A percentile compares a stretch with the other conserved stretches of the same genome.
These are phyloP conservation scores for Dioctria rufipes DNA, from an alignment of 2,888 invertebrate genomes.

Conservation along the genomic window DNA sequence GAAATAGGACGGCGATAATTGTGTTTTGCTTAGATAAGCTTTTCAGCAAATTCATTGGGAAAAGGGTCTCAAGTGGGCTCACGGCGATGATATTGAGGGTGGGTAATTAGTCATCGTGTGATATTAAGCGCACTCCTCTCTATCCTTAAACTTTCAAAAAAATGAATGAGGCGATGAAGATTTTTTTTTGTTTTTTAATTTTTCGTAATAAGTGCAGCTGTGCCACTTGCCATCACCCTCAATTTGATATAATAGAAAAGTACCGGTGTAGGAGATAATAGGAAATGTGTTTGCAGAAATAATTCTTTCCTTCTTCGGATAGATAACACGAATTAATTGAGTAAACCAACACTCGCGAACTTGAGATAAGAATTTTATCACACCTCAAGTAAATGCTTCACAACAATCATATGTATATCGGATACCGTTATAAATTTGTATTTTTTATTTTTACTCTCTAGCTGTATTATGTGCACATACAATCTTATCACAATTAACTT, in stretches of 20 bases:
- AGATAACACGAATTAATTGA: too few relatives aligned
- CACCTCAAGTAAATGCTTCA: conserved; percentile 16
- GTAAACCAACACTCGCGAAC: background rate
- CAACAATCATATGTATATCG: background rate
- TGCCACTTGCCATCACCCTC: too few relatives aligned
- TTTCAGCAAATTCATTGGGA: background rate
- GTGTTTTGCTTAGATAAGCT: conserved; percentile 34
- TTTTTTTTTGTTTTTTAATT: too few relatives aligned
- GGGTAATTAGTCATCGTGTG: background rate
- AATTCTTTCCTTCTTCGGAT: too few relatives aligned
- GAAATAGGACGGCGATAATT: conserved; percentile 21
- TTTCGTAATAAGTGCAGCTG: too few relatives aligned
- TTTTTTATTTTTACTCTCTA: background rate
- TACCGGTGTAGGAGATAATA: too few relatives aligned
- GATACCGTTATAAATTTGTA: background rate
- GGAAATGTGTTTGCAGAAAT: too few relatives aligned
- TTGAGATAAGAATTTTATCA: background rate
- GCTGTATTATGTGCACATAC: background rate
- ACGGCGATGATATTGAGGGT: background rate
- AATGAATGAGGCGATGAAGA: background rate
- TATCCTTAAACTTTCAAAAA: conserved; percentile 1
- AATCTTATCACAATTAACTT: conserved; percentile 37
- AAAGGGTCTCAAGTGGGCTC: background rate
- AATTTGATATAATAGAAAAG: too few relatives aligned
- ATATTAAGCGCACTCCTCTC: background rate